Conservation (phyloP, 2,797 vertebrate genomes). For the Balearica regulorum region DNA sequence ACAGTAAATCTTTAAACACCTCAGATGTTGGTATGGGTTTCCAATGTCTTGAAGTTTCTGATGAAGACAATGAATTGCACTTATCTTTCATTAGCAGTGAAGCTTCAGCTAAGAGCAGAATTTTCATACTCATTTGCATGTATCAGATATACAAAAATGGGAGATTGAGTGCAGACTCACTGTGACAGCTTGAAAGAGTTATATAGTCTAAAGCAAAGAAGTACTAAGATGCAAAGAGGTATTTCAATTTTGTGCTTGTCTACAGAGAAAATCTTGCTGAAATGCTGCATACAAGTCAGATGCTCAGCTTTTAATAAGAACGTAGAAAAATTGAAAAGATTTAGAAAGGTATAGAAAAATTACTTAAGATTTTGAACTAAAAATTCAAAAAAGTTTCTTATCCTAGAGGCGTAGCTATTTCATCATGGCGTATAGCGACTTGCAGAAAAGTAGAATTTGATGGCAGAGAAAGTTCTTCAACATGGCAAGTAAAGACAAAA, state of each 20-base stretch:
- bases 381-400: neutral
- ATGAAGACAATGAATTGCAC: neutral
- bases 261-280: neutral
- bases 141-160: neutral
- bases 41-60: neutral
- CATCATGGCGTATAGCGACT: rapidly evolving
- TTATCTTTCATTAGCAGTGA: neutral
- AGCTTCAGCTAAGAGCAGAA: neutral
- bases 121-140: neutral
- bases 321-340: rapidly evolving
- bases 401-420: neutral
- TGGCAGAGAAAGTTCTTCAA: neutral
- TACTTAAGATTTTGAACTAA: neutral
- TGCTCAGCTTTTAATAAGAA: neutral
- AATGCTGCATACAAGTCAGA: neutral
- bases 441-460: neutral
- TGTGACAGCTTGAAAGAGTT: neutral
- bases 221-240: neutral
- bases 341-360: neutral
- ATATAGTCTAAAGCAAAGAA: neutral
- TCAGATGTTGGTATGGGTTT: neutral
- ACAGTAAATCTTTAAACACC: neutral
- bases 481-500: neutral
- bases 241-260: neutral
- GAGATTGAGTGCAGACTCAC: neutral